Conservation (phyloP, 2,888 invertebrate genomes). For the Catocala fraxini region DNA sequence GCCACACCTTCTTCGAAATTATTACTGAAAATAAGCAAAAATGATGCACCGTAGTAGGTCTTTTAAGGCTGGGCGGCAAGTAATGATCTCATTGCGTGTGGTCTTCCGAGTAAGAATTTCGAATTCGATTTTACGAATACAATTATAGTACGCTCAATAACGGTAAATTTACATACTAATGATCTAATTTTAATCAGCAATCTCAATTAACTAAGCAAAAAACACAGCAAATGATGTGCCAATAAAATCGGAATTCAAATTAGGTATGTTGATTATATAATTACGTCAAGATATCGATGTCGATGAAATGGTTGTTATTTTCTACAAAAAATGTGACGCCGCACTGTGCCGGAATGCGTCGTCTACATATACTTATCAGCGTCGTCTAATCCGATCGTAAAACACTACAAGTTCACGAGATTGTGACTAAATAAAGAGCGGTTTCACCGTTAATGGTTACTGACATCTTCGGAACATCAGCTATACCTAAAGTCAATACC, state of each 20-base stretch:
- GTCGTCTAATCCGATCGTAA: slow-evolving; percentile 61
- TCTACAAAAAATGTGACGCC: slow-evolving; percentile 52
- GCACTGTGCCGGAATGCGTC: slow-evolving; percentile 53
- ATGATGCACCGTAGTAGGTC: slow-evolving; percentile 56
- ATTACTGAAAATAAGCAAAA: slow-evolving; percentile 54
- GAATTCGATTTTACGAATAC: slow-evolving; percentile 61
- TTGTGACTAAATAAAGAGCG: slow-evolving; percentile 75
- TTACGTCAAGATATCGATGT: slow-evolving; percentile 60
- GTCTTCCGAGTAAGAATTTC: slow-evolving; percentile 67
- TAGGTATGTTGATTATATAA: slow-evolving; percentile 64
- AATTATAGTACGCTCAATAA: slow-evolving; percentile 61
- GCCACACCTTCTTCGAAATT: slow-evolving; percentile 48
- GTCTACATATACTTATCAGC: slow-evolving; percentile 58
- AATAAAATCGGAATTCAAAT: slow-evolving; percentile 67
- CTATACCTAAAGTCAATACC: slow-evolving; percentile 65
- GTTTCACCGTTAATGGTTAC: slow-evolving; percentile 76
- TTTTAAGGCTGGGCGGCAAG: slow-evolving; percentile 54
- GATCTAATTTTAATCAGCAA: slow-evolving; percentile 63
- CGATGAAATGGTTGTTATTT: slow-evolving; percentile 62
- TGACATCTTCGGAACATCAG: slow-evolving; percentile 73
- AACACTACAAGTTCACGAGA: slow-evolving; percentile 64
- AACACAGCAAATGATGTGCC: slow-evolving; percentile 59
- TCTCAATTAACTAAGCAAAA: slow-evolving; percentile 61
- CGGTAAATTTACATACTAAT: slow-evolving; percentile 62
- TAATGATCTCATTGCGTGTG: slow-evolving; percentile 76